Conservation (phyloP, 2,888 invertebrate genomes). For the Gasteruption jaculator region DNA sequence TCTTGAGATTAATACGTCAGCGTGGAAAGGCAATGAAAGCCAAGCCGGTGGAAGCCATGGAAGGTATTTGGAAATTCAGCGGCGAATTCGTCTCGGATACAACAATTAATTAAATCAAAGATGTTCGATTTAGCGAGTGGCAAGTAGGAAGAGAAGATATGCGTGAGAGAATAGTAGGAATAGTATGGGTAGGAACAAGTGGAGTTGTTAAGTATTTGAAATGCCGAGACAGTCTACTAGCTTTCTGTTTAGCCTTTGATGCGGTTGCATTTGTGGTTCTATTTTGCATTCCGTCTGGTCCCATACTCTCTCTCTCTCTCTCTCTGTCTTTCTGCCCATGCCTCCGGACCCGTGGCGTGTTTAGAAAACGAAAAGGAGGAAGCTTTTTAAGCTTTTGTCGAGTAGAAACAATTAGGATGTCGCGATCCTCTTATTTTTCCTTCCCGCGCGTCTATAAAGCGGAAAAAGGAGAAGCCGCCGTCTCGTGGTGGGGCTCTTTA, state of each 20-base stretch:
- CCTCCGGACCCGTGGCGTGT: no score
- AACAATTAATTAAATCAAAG: conserved; percentile 30
- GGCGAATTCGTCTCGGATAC: no score
- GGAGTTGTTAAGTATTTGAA: conserved; percentile 21
- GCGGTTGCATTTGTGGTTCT: conserved; percentile 40
- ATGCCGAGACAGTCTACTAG: conserved; percentile 41
- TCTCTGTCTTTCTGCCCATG: conserved; percentile 18
- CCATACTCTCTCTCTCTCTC: conserved; percentile 22
- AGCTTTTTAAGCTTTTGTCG: neutral
- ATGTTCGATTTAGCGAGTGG: conserved; percentile 26
- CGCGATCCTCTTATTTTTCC: conserved; percentile 1
- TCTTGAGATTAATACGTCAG: no score
- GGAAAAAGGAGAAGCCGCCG: conserved; percentile 16
- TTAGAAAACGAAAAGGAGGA: conserved; percentile 32
- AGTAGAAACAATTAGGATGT: no score
- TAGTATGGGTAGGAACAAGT: conserved; percentile 5
- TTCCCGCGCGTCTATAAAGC: conserved; percentile 2
- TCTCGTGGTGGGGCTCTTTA: conserved; percentile 10
- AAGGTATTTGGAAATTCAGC: no score
- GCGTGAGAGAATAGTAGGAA: conserved; percentile 4
- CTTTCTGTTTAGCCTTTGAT: conserved; percentile 41
- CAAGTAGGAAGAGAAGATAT: conserved; percentile 10
- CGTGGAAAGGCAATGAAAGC: no score
- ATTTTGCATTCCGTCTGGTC: conserved; percentile 45
- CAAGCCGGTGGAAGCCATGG: no score